Evolutionary conservation across 30 jellyfish, hydroid and myxozoan genomes (phyloP).

Genomic region (Aurelia coerulea): DNA sequence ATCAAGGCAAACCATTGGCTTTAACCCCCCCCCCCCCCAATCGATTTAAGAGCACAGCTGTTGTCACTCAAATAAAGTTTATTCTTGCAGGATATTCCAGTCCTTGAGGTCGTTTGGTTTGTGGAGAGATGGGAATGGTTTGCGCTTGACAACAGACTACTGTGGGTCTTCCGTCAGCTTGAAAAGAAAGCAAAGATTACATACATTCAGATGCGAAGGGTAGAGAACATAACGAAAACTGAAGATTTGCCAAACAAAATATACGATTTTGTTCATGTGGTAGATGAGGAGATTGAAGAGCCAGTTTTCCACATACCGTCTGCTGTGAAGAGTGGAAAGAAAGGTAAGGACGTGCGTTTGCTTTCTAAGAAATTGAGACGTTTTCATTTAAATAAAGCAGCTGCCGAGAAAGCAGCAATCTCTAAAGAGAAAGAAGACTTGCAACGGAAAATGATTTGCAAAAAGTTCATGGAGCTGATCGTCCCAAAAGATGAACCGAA

Average conservation of each 20-base stretch:
- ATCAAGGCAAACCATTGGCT: too few species aligned
- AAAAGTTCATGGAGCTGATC: too few species aligned
- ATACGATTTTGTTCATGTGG: slow-evolving; percentile 1
- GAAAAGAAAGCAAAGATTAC: slow-evolving; percentile 56
- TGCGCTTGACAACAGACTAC: slow-evolving; percentile 41
- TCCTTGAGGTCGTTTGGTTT: slow-evolving; percentile 71
- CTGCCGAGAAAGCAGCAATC: too few species aligned
- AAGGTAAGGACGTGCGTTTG: slow-evolving; percentile 14
- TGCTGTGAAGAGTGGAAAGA: slow-evolving; percentile 22
- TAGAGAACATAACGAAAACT: slow-evolving; percentile 22
- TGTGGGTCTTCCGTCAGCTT: slow-evolving; percentile 73
- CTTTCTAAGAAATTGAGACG: slow-evolving; percentile 30
- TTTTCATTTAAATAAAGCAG: not conserved
- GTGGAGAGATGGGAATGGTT: slow-evolving; percentile 78
- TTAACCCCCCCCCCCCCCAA: too few species aligned
- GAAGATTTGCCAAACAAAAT: slow-evolving; percentile 13
- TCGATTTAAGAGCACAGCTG: too few species aligned
- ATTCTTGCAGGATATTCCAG: slow-evolving; percentile 21
- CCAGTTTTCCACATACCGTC: not conserved
- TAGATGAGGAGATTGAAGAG: slow-evolving; percentile 35
- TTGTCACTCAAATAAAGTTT: not conserved
- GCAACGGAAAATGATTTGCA: not conserved
- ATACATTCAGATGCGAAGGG: slow-evolving; percentile 59
- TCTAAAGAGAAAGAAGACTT: not conserved
- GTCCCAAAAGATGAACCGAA: too few species aligned